Conservation (phyloP, 2,888 invertebrate species). For the Aporophyla lueneburgensis region DNA sequence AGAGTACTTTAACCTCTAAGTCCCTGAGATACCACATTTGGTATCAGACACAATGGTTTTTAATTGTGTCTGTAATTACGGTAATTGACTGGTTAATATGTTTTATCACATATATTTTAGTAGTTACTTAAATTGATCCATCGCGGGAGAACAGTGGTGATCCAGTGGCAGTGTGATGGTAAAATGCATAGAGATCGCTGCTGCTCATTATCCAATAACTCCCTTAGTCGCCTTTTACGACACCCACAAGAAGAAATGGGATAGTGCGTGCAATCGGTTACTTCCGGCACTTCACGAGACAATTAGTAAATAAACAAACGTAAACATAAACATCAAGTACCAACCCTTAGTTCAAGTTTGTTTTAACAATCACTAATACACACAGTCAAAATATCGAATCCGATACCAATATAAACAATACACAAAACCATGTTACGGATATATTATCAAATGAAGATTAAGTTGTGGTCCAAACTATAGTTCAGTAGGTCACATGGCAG, state of each 20-base stretch:
- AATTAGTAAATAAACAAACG: not conserved
- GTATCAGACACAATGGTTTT: no score
- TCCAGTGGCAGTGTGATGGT: no score
- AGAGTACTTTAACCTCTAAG: no score
- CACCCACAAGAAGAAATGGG: no score
- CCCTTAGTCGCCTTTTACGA: no score
- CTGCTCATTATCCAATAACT: no score
- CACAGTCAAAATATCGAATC: slow-evolving; percentile 6
- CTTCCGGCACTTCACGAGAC: no score
- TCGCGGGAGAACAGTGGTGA: not conserved
- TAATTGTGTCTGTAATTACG: no score
- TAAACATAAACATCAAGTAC: not conserved
- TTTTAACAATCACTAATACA: slow-evolving; percentile 31
- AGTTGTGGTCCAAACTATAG: slow-evolving; percentile 16
- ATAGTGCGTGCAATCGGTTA: no score
- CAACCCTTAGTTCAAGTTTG: not conserved
- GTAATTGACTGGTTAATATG: no score
- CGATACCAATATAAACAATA: slow-evolving; percentile 23
- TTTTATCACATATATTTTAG: not conserved
- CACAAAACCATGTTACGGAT: slow-evolving; percentile 1
- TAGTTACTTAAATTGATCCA: not conserved
- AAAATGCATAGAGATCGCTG: no score
- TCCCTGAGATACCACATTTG: no score
- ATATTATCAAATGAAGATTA: slow-evolving; percentile 41
- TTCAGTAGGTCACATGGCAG: not conserved